Conservation (phyloP, 2,888 invertebrate genomes). For the Danaus chrysippus region DNA sequence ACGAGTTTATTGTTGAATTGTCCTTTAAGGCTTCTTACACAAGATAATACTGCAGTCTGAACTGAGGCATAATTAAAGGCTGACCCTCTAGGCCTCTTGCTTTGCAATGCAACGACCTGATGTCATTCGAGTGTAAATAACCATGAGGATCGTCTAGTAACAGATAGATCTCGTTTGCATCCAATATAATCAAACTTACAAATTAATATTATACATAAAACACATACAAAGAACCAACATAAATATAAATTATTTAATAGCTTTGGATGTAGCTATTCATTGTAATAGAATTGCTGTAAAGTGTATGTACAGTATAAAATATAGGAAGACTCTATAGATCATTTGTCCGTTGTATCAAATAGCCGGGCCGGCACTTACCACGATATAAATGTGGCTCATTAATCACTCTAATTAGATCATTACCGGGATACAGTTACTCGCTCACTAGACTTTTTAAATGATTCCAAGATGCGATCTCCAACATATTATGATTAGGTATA, state of each 20-base stretch:
- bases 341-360: constrained; percentile 40
- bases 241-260: background rate
- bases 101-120: constrained; percentile 8
- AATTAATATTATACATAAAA: background rate
- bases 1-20: background rate
- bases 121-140: constrained; percentile 8
- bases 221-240: background rate
- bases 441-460: constrained; percentile 26
- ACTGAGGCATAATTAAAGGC: constrained; percentile 5
- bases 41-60: background rate
- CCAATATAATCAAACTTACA: background rate
- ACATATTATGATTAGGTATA: background rate
- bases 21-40: background rate
- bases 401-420: constrained; percentile 77
- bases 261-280: too few relatives aligned
- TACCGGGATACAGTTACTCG: constrained; percentile 63
- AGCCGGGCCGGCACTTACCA: constrained; percentile 51
- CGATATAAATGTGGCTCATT: constrained; percentile 72
- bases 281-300: constrained; percentile 1
- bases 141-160: background rate
- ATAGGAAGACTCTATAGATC: constrained; percentile 30
- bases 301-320: constrained; percentile 21
- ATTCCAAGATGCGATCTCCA: constrained; percentile 6
- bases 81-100: constrained; percentile 5
- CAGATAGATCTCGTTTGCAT: background rate